These are phyloP conservation scores for Nephrotoma flavescens DNA, from an alignment of 2,888 invertebrate genomes.

Conservation along the genomic window DNA sequence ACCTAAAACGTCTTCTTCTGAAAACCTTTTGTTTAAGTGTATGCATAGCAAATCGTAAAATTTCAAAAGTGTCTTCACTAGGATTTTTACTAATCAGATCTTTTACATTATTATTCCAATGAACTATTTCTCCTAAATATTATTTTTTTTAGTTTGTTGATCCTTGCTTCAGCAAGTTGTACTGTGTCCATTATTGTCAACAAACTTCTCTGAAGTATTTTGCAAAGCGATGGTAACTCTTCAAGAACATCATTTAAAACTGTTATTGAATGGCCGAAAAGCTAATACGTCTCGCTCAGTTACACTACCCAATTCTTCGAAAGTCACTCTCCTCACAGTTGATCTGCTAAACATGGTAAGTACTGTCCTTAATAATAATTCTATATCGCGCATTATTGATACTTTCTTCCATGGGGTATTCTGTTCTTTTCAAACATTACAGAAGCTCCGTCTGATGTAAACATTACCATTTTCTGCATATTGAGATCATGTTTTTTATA, in stretches of 20 bases:
- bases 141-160: constrained; percentile 6
- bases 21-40: background rate
- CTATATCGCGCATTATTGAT: background rate
- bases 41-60: background rate
- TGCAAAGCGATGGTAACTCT: constrained; percentile 5
- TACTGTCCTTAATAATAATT: constrained; percentile 2
- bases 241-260: constrained; percentile 7
- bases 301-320: constrained; percentile 7
- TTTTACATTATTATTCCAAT: constrained; percentile 3
- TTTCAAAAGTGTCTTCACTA: background rate
- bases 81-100: constrained; percentile 2
- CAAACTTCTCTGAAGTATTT: constrained; percentile 6
- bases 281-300: constrained; percentile 6
- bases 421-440: constrained; percentile 6
- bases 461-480: constrained; percentile 3
- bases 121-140: constrained; percentile 6
- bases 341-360: constrained; percentile 6
- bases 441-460: background rate
- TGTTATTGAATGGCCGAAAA: constrained; percentile 4
- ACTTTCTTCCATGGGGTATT: constrained; percentile 1
- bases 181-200: constrained; percentile 1
- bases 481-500: constrained; percentile 3
- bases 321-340: constrained; percentile 4
- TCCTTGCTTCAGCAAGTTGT: background rate
- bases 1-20: no score